Conservation (phyloP, 1,140 invertebrate species). For the Oppia nitens region DNA sequence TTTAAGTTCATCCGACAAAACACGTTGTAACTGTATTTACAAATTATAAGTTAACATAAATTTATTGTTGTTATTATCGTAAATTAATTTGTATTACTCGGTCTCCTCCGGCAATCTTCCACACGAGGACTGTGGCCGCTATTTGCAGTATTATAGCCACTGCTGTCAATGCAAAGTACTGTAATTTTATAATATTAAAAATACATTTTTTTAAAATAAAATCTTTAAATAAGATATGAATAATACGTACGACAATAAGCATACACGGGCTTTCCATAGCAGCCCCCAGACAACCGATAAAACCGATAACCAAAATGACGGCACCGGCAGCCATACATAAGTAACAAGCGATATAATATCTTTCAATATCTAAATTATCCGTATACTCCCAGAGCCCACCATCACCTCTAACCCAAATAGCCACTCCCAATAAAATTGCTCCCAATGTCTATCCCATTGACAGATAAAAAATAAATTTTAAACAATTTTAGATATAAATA, state of each 20-base stretch:
- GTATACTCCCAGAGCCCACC: slow-evolving; percentile 22
- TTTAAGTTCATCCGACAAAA: slow-evolving; percentile 20
- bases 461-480: not conserved
- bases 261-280: slow-evolving; percentile 22
- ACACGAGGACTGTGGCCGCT: slow-evolving; percentile 19
- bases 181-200: too few species aligned
- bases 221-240: slow-evolving; percentile 4
- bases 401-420: slow-evolving; percentile 22
- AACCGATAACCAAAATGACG: slow-evolving; percentile 21
- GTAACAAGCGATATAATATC: slow-evolving; percentile 23
- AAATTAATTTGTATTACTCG: slow-evolving; percentile 15
- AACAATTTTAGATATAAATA: not conserved
- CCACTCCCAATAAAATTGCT: slow-evolving; percentile 17
- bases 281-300: slow-evolving; percentile 23
- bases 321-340: slow-evolving; percentile 19
- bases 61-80: not conserved
- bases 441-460: slow-evolving; percentile 19
- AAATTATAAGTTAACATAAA: not conserved
- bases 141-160: slow-evolving; percentile 21
- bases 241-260: slow-evolving; percentile 21
- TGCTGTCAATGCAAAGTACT: slow-evolving; percentile 20
- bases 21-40: slow-evolving; percentile 18
- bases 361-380: slow-evolving; percentile 16
- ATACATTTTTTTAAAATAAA: too few species aligned
- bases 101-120: slow-evolving; percentile 23